Evolutionary conservation across 2,888 invertebrate species (phyloP), one percentile per base, ranked within the genome.

Genomic region (Axea sp.): DNA sequence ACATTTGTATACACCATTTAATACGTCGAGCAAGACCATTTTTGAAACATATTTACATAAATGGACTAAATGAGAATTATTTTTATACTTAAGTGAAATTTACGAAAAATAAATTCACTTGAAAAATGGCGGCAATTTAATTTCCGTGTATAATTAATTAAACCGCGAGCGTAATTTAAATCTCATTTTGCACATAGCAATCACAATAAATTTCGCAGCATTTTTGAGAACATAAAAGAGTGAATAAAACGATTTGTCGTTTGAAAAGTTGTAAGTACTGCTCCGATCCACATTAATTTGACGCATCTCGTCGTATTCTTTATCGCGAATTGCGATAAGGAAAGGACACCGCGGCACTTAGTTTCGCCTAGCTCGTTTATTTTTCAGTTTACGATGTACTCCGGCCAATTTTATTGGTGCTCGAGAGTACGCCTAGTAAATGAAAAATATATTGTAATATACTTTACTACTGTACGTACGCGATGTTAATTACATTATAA

Each of bases 321-420:
- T 62, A 69, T 62, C 62, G 19, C 3, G 12, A 30, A 11, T 9
- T 5, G 14, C 47, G 69, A 69, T 62, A 69, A 60, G 51, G 17
- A 33, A 41, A 33, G 35, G 33, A 60, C 45, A 41, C 33, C 35
- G 67, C 49, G 49, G 41, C 41, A 33, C 47, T 60, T 35, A 59
- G 14, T 49, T 68, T 7, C 43, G 26, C 31, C 9, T 45, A 3
- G 35, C 53, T 69, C 37, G 30, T 69, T 62, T 69, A 69, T 62
- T 69, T 55, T 39, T 51, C 69, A 45, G n/a, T 69, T 69, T 69
- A 69, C 37, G 60, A 60, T 53, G 37, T 24, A 26, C 53, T 37
- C 33, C 1, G 17, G 28, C 11, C 19, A 60, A 60, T 53, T 69
- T 69, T 60, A 69, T 69, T 60, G 49, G 30, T 37, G 17, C 30